Evolutionary conservation across 2,113 vertebrate species (phyloP), one percentile per base, ranked within the genome.

Genomic region (Stercorarius parasiticus): DNA sequence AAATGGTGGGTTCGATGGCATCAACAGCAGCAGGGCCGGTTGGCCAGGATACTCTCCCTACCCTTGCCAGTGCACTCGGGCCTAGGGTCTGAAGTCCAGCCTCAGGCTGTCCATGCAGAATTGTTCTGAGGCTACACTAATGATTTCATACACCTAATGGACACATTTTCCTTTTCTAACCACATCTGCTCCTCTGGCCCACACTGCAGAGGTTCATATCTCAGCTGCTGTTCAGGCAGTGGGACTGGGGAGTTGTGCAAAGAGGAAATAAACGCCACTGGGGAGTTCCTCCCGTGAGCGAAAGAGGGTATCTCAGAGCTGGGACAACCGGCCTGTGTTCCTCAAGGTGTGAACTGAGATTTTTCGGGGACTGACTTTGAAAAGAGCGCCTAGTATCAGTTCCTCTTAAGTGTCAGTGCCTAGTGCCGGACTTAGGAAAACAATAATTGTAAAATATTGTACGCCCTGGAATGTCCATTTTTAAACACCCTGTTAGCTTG

Each of bases 401-500:
- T 91, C 78, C 76, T 95, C 77, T 52, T 81, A 27, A 88, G 78
- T 62, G 42, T 92, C 81, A 86, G 1, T 82, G 79, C 71, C 32
- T 82, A 91, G 10, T 80, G 79, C 90, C 32, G 65, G 66, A 25
- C 84, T 95, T 90, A 93, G 73, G 95, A 91, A 96, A 97, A 88
- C 95, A 96, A 91, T 93, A 92, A 90, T 86, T 95, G 94, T 93
- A 95, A 91, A 97, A 85, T 96, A 80, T 61, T 79, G 38, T 88
- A 69, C 36, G 4, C 92, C 86, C 71, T 95, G 85, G 82, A 97
- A 96, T 86, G 95, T 95, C 94, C 65, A 42, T 82, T 92, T 97
- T 80, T 92, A 96, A 95, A 96, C 82, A 90, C 62, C 27, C 71
- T 97, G 67, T 93, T 97, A 95, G 87, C 85, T 95, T 96, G 80